Base-by-base conservation (phyloP, 2,113 vertebrate genomes). In the Malurus melanocephalus region DNA sequence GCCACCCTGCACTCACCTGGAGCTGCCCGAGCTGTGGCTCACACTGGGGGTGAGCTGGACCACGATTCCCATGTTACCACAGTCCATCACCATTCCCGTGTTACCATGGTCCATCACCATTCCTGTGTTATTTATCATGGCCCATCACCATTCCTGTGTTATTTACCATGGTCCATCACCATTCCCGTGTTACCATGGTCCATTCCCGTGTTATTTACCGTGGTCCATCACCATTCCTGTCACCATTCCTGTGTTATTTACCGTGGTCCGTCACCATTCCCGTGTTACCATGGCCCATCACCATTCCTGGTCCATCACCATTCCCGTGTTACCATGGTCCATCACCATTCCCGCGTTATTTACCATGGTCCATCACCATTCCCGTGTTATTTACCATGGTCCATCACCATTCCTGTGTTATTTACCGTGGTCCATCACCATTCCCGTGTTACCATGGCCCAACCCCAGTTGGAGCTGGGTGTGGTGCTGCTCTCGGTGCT, bases 41-140 rank as follows among this genome's bases (percentile, higher is more conserved):
- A 0, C 0, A 0, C 43, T 66, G 43, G 0, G 5, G 42, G 26
- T 0, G 3, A 13, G 48, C 48, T 13, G 52, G 23, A 19, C 10
- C 30, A 60, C 46, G 6, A 21, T 10, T 77, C 42, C 40, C 11
- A 8, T 28, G 38, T 38, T 38, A 22, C 22, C 0, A 1, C 0
- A 17, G 16, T 13, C 13, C 3, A 1, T 27, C 32, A 30, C 4
- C 40, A 18, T 38, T 38, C 38, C 38, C 10, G 10, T 38, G 38
- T 38, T 38, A 22, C 22, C 0, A 0, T 0, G 17, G 16, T 11
- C 13, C 3, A 1, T 27, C 32, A 30, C 3, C 46, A 18, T 38
- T 38, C 38, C 38, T 11, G 38, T 38, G 38, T 38, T 38, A 35
- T 35, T 35, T 35, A 22, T 18, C 0, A 0, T 1, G 20, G 16